Percentiles rank a stretch among this genome's conserved stretches.
Evolutionary conservation across 2,113 vertebrate genomes (phyloP).

Genomic region (Daphoenositta chrysoptera): DNA sequence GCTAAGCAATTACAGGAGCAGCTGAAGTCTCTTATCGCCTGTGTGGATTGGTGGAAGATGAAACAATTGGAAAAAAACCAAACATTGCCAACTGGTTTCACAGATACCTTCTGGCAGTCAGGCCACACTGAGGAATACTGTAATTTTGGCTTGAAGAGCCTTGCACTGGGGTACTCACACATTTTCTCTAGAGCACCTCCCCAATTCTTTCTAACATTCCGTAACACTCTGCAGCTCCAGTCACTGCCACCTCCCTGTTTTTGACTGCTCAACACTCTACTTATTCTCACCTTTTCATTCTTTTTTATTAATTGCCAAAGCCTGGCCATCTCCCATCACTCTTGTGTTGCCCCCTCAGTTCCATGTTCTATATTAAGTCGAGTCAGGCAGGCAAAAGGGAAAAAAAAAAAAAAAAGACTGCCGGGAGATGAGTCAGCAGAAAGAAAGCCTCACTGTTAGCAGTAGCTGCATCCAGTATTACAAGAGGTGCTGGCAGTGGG

Average conservation of each 20-base stretch:
- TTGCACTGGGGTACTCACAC: not conserved
- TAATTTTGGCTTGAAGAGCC: not conserved
- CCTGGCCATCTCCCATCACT: not conserved
- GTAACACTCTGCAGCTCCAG: not conserved
- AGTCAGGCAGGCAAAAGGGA: not conserved
- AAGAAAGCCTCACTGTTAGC: not conserved
- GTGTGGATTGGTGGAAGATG: not conserved
- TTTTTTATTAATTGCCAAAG: not conserved
- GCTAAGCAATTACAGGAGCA: not conserved
- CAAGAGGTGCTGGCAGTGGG: not conserved
- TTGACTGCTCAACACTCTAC: not conserved
- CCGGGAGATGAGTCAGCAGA: not conserved
- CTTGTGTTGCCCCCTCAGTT: not conserved
- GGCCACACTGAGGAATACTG: not conserved
- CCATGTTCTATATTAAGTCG: not conserved
- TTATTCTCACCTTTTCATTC: not conserved
- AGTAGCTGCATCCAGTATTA: not conserved
- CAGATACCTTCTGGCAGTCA: not conserved
- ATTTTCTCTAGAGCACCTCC: not conserved
- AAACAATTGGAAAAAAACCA: not conserved
- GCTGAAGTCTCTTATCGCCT: not conserved
- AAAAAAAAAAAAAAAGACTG: not conserved
- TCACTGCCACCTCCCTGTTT: not conserved
- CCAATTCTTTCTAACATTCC: not conserved
- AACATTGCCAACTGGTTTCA: not conserved